Evolutionary conservation across 2,888 invertebrate genomes (phyloP).

Genomic region (Hyppa rectilinea): DNA sequence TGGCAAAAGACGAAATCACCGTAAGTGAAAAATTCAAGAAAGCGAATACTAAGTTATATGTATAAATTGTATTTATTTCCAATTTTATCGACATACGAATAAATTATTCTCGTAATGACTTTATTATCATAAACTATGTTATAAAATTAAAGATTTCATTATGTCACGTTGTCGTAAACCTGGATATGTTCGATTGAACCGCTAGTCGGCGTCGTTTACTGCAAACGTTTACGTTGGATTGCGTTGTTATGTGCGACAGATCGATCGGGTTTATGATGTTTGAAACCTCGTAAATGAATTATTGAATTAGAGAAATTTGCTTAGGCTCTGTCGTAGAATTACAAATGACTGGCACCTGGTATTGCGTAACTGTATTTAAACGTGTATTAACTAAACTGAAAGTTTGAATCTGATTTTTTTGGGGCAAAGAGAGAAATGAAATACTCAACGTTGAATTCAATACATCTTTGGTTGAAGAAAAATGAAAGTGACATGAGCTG

Average conservation of each 20-base stretch:
- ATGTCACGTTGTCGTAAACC: constrained; percentile 73
- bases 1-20: not conserved
- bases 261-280: constrained; percentile 49
- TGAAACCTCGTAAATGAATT: constrained; percentile 43
- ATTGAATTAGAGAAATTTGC: constrained; percentile 55
- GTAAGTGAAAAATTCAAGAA: not conserved
- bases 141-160: constrained; percentile 77
- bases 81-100: constrained; percentile 32
- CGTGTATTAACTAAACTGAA: constrained; percentile 4
- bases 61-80: constrained; percentile 27
- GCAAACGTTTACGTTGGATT: constrained; percentile 52
- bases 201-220: constrained; percentile 75
- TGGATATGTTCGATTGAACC: constrained; percentile 65
- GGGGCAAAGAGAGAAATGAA: constrained; percentile 24
- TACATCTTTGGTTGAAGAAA: constrained; percentile 22
- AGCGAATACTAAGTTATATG: constrained; percentile 1
- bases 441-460: constrained; percentile 7
- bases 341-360: constrained; percentile 24
- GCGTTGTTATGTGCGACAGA: constrained; percentile 32
- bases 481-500: constrained; percentile 48
- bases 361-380: constrained; percentile 3
- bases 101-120: constrained; percentile 67
- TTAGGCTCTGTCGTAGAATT: constrained; percentile 33
- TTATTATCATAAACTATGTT: constrained; percentile 70
- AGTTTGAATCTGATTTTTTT: constrained; percentile 1